Base-by-base conservation (phyloP, 2,888 invertebrate species). In the Acrobeloides nanus region DNA sequence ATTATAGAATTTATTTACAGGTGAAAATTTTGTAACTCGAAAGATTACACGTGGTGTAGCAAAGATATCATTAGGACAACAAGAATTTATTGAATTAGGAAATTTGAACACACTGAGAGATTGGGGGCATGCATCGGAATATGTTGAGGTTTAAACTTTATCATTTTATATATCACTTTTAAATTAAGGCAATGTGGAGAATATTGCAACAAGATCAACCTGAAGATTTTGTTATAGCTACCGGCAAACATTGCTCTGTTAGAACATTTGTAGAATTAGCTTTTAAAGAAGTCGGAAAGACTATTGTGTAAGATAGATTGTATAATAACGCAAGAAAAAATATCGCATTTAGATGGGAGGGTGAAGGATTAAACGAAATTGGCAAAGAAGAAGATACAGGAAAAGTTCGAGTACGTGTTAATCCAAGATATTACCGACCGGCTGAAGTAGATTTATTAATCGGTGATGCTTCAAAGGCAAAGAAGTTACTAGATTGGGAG, bases 1-100 rank as follows among this genome's bases (percentile, higher is more conserved):
- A n/a, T n/a, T n/a, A n/a, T n/a, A n/a, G n/a, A n/a, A n/a, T n/a
- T n/a, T n/a, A n/a, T n/a, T 23, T 37, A 20, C 46, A 59, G 92
- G 76, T 73, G 95, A 95, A 78, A 99, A 88, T 73, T 97, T 97
- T 78, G 97, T 97, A 6, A 97, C 97, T 0, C 81, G 97, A 57
- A 97, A 97, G 79, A 89, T 97, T 55, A 95, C 97, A 0, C 81
- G 97, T 31, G 89, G 87, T 1, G 93, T 99, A 20, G 90, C 97
- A 7, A 97, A 97, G 80, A 95, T 97, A 64, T 44, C 45, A n/a
- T 80, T 90, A 8, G 89, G 89, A 0, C 82, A 88, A 52, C 82
- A 89, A 75, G 84, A 88, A 52, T 80, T 78, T 53, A 77, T 71
- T 18, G 89, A 92, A 74, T 79, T 99, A 48, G 97, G 97, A 17